Conservation (phyloP, 2,113 vertebrate species). For the Zosterops hypoxanthus region DNA sequence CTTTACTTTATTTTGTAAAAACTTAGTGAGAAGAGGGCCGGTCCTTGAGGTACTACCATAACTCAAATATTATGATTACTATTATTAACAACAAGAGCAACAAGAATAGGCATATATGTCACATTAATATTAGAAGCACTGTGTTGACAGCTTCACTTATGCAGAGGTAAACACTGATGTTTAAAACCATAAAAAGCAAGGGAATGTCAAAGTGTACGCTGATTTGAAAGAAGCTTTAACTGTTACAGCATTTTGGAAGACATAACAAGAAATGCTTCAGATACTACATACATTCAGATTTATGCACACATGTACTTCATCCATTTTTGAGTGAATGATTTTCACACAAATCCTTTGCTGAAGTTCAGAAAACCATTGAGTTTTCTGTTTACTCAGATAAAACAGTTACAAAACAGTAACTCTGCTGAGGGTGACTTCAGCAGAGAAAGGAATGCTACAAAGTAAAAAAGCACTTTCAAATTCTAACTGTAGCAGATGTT, state of each 20-base stretch:
- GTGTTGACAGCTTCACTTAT: constrained; percentile 20
- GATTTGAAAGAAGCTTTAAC: constrained; percentile 12
- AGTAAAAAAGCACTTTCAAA: constrained; percentile 41
- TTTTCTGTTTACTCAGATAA: constrained; percentile 9
- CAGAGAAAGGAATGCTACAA: constrained; percentile 22
- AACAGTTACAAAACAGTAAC: constrained; percentile 35
- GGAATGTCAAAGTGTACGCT: neutral
- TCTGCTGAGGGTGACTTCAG: neutral
- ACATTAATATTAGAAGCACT: neutral
- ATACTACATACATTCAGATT: neutral
- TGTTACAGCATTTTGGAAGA: neutral
- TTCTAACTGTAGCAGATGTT: constrained; percentile 66
- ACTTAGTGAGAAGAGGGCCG: neutral
- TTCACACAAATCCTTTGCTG: neutral
- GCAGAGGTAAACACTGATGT: constrained; percentile 21
- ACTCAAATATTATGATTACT: constrained; percentile 44
- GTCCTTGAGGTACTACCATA: neutral
- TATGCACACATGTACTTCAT: neutral
- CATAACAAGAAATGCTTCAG: constrained; percentile 24
- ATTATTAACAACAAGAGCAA: constrained; percentile 18
- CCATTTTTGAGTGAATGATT: neutral
- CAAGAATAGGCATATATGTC: neutral
- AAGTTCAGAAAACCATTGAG: neutral
- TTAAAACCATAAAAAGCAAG: constrained; percentile 47
- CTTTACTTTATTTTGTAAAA: neutral